phyloP scores from a whole-genome alignment of 1,140 invertebrate species.

The Bicyclus anynana region DNA sequence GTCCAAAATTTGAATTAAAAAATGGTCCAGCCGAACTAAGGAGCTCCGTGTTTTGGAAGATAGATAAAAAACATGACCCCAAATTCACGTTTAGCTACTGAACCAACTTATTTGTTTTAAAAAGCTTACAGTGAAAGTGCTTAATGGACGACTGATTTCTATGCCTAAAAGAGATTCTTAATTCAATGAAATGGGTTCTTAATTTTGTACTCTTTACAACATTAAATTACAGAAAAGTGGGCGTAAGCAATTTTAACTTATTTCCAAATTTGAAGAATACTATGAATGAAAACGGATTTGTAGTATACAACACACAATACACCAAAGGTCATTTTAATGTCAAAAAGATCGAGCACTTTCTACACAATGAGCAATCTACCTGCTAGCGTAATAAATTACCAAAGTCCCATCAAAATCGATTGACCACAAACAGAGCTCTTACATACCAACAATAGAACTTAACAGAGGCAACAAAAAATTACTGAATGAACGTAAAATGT shows the following conservation, averaged over 20 bases:
- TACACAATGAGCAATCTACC: conserved; percentile 4
- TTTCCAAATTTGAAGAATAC: not conserved
- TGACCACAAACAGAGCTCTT: conserved; percentile 6
- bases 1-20: too few relatives aligned
- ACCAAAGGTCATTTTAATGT: conserved; percentile 6
- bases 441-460: conserved; percentile 2
- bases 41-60: too few relatives aligned
- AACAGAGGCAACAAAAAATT: conserved; percentile 5
- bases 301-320: not conserved
- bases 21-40: too few relatives aligned
- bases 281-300: conserved; percentile 2
- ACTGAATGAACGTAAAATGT: conserved; percentile 11
- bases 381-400: not conserved
- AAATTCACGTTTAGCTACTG: too few relatives aligned
- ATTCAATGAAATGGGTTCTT: too few relatives aligned
- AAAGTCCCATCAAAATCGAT: not conserved
- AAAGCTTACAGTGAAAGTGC: too few relatives aligned
- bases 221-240: not conserved
- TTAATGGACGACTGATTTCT: too few relatives aligned
- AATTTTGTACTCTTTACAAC: too few relatives aligned
- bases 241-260: not conserved
- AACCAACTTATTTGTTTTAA: too few relatives aligned
- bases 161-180: too few relatives aligned
- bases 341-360: conserved; percentile 9
- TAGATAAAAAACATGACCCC: too few relatives aligned